phyloP scores from a whole-genome alignment of 2,113 vertebrate species.

The Syngnathus scovelli region DNA sequence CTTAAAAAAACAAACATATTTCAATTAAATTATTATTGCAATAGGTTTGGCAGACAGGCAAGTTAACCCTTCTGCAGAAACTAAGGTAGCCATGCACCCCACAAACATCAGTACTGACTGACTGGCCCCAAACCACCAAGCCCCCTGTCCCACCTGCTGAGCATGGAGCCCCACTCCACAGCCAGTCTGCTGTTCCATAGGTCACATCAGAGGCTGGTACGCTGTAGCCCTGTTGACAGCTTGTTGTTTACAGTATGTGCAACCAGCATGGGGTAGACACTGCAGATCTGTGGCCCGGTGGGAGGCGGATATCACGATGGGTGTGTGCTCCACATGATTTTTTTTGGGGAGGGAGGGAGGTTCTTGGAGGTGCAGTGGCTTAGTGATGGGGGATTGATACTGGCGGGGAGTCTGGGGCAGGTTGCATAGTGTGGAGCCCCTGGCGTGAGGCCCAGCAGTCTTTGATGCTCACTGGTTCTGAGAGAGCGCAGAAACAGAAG shows the following conservation, averaged over 20 bases:
- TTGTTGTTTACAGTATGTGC: constrained; percentile 72
- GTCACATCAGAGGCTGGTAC: constrained; percentile 73
- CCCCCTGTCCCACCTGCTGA: constrained; percentile 34
- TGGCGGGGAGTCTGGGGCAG: constrained; percentile 53
- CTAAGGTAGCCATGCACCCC: constrained; percentile 12
- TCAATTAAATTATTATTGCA: not conserved
- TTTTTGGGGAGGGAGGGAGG: constrained; percentile 6
- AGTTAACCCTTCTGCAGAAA: constrained; percentile 22
- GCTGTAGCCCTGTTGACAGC: constrained; percentile 89
- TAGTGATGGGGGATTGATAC: constrained; percentile 51
- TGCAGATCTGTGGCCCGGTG: constrained; percentile 41
- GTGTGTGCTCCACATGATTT: constrained; percentile 27
- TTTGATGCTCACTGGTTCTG: constrained; percentile 70
- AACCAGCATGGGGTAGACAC: constrained; percentile 78
- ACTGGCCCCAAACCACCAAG: constrained; percentile 12
- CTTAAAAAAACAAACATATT: no score
- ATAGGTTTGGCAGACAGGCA: not conserved
- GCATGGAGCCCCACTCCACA: constrained; percentile 45
- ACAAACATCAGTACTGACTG: constrained; percentile 25
- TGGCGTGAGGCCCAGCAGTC: constrained; percentile 81
- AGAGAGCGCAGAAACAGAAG: constrained; percentile 29
- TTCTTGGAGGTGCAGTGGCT: constrained; percentile 30
- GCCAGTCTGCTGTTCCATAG: constrained; percentile 67
- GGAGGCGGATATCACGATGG: constrained; percentile 41
- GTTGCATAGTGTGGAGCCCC: constrained; percentile 66